Evolutionary conservation across 2,113 vertebrate species (phyloP), one percentile per base, ranked within the genome.

Genomic region (Cryptomyrus ogoouensis): DNA sequence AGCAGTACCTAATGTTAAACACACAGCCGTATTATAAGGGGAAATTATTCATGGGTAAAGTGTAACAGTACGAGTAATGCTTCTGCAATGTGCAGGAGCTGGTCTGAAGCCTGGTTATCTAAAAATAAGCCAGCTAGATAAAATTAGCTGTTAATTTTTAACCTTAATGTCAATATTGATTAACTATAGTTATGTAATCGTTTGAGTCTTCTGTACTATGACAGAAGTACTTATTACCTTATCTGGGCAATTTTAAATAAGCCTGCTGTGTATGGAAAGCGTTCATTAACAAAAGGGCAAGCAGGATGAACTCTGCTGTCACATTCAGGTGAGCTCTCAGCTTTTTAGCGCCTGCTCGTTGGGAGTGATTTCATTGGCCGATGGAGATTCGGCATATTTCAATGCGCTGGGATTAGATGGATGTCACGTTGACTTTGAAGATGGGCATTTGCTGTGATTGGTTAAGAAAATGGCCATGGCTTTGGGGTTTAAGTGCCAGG

Each of bases 101-200:
- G 50, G 50, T 56, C 13, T 53, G 27, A 35, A 87, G 17, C 6
- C 49, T 35, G 27, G n/a, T 50, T 86, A 49, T 86, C 50, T 50
- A 52, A 52, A 87, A 52, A 46, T 84, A 87, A 53, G 15, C 44
- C n/a, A 53, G 21, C 49, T 52, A 87, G n/a, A 52, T 87, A 87
- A 87, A 84, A 46, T 52, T 87, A 52, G 44, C 62, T 70, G 62
- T 31, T 70, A 31, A 70, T 39, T 39, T 39, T 39, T 39, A 39
- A 39, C 35, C 35, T 39, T 39, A 39, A 39, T 39, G 35, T 39
- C 35, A 39, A 39, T 39, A 39, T 39, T 39, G 35, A 39, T 49
- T 87, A 53, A 84, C 83, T 47, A 21, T 84, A 87, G 46, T 84
- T 84, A 84, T 84, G 83, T 84, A 84, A 84, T 84, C 19, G 9